phyloP scores from a whole-genome alignment of 2,888 invertebrate genomes.

The Drosophila rellima region DNA sequence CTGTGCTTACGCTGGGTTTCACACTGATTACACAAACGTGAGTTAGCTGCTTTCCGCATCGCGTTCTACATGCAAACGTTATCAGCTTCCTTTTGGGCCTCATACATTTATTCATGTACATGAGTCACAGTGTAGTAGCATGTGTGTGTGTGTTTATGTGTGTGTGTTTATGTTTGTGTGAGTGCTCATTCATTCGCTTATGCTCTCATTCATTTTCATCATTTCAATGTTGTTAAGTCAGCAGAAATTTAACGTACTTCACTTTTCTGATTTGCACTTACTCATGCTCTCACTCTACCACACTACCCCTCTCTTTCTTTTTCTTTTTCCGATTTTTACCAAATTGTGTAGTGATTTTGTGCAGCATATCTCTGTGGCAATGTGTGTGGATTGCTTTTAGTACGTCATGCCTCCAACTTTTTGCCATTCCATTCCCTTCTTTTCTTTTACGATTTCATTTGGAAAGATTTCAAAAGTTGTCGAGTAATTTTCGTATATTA shows the following conservation, averaged over 20 bases:
- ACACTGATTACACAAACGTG: slow-evolving; percentile 84
- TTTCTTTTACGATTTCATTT: slow-evolving; percentile 13
- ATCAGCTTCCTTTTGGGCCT: slow-evolving; percentile 57
- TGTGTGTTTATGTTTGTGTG: slow-evolving; percentile 3
- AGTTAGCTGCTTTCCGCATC: slow-evolving; percentile 80
- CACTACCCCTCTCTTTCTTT: not conserved
- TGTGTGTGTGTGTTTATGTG: not conserved
- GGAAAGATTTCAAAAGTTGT: slow-evolving; percentile 34
- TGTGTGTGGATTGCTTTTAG: slow-evolving; percentile 48
- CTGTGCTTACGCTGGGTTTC: slow-evolving; percentile 69
- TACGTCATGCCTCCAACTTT: slow-evolving; percentile 29
- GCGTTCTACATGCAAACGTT: slow-evolving; percentile 81
- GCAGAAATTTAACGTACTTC: slow-evolving; percentile 77
- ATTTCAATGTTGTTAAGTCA: slow-evolving; percentile 82
- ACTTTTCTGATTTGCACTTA: slow-evolving; percentile 72
- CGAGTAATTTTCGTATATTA: slow-evolving; percentile 45
- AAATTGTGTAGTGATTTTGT: slow-evolving; percentile 61
- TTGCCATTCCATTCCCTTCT: slow-evolving; percentile 6
- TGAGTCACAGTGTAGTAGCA: too few relatives aligned
- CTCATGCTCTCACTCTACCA: slow-evolving; percentile 31
- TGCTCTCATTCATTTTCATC: slow-evolving; percentile 80
- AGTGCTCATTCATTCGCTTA: slow-evolving; percentile 60
- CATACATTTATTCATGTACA: slow-evolving; percentile 75
- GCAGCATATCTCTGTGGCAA: slow-evolving; percentile 37
- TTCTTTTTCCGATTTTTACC: slow-evolving; percentile 36